Evolutionary conservation across 2,797 vertebrate genomes (phyloP), one percentile per base, ranked within the genome.

Genomic region (Propithecus deckenii): DNA sequence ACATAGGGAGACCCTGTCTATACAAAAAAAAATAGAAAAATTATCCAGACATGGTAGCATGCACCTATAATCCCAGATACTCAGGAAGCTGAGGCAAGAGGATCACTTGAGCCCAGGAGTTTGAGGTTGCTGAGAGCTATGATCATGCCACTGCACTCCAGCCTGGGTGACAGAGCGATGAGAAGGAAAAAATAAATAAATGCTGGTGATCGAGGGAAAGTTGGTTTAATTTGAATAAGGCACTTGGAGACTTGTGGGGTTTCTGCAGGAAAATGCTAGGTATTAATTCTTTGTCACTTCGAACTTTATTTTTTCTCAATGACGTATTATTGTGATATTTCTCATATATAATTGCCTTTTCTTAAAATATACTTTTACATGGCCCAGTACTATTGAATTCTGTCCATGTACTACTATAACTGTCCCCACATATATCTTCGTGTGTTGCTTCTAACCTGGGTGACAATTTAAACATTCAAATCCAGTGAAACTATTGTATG

Each of bases 241-340:
- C 75, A 4, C 86, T 74, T 89, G 69, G 90, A 91, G 74, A 86
- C 41, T 30, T 59, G 18, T 69, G 20, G 52, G 8, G 28, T 92
- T 94, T 86, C 80, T 69, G 15, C 25, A 96, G 71, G 81, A 95
- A 90, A 94, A 89, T 90, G 30, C 50, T 84, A 38, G 72, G 7
- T 87, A 74, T 13, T 57, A 12, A 69, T 72, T 89, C 23, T 88
- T 94, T 46, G 46, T 78, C n/a, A 69, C 28, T 90, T 95, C 57
- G 57, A 6, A 67, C 50, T 78, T 89, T 91, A 57, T 43, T 96
- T 93, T 96, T 81, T 86, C 52, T 86, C 20, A 65, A 0, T 59
- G 61, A 92, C 75, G 3, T 84, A 84, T 69, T 71, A 57, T 74
- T 85, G 17, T 67, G 38, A 14, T 89, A 81, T 43, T 92, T 95